Evolutionary conservation across 2,888 invertebrate species (phyloP).

Genomic region (Pycnomerus fuliginosus): DNA sequence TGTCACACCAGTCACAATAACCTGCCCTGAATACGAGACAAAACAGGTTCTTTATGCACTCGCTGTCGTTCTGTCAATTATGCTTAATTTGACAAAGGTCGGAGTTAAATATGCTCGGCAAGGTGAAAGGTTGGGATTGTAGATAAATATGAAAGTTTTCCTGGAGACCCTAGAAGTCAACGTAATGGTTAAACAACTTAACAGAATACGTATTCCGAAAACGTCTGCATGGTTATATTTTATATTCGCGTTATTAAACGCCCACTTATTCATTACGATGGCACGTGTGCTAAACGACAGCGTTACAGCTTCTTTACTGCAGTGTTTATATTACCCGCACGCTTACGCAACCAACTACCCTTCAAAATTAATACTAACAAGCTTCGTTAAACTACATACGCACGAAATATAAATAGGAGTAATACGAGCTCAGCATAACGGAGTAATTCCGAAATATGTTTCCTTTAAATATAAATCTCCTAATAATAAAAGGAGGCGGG

Average conservation of each 20-base stretch:
- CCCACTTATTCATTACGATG: conserved; percentile 9
- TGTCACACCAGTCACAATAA: conserved; percentile 37
- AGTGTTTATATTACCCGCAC: conserved; percentile 20
- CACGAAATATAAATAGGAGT: too few relatives aligned
- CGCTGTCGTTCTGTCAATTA: conserved; percentile 33
- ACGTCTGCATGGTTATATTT: too few relatives aligned
- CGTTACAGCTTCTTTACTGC: conserved; percentile 8
- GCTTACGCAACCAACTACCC: conserved; percentile 20
- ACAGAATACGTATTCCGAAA: too few relatives aligned
- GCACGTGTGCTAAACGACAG: conserved; percentile 7
- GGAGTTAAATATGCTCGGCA: conserved; percentile 23
- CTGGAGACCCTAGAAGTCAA: too few relatives aligned
- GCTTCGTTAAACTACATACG: conserved; percentile 1
- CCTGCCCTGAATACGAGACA: conserved; percentile 30
- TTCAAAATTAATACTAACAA: conserved; percentile 21
- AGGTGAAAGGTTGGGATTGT: conserved; percentile 25
- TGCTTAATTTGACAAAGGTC: conserved; percentile 31
- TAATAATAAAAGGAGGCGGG: too few relatives aligned
- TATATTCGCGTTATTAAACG: conserved; percentile 4
- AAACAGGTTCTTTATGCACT: conserved; percentile 30
- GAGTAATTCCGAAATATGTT: too few relatives aligned
- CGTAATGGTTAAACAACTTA: too few relatives aligned
- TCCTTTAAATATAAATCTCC: too few relatives aligned
- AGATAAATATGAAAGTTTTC: too few relatives aligned
- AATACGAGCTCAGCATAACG: too few relatives aligned